phyloP scores from a whole-genome alignment of 2,797 vertebrate genomes.

The Schizothorax lantsangensis region DNA sequence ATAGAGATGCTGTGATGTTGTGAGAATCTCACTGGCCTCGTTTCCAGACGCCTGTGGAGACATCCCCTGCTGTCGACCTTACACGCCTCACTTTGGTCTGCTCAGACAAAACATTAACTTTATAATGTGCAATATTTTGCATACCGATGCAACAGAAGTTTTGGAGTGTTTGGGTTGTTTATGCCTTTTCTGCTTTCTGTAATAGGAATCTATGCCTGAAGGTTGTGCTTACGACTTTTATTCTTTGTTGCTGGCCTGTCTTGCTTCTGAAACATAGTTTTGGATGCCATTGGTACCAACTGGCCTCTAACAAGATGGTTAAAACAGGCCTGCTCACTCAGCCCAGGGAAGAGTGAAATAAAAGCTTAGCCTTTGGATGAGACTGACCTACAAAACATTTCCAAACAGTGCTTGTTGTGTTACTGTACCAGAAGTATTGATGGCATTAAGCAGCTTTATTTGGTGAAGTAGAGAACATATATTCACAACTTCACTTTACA shows the following conservation, averaged over 20 bases:
- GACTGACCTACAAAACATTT: slow-evolving; percentile 31
- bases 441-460: not conserved
- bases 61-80: slow-evolving; percentile 2
- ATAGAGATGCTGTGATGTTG: slow-evolving; percentile 10
- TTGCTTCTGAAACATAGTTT: not conserved
- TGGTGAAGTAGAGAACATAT: not conserved
- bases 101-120: slow-evolving; percentile 16
- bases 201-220: not conserved
- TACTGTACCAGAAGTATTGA: not conserved
- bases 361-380: slow-evolving; percentile 26
- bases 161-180: slow-evolving; percentile 11
- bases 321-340: slow-evolving; percentile 8
- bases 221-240: slow-evolving; percentile 2
- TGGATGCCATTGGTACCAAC: not conserved
- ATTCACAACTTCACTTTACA: not conserved
- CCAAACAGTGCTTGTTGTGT: not conserved
- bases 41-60: slow-evolving; percentile 17
- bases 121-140: slow-evolving; percentile 14
- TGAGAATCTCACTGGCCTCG: not conserved
- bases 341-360: not conserved
- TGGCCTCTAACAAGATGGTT: slow-evolving; percentile 13
- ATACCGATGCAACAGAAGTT: not conserved
- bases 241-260: slow-evolving; percentile 11
- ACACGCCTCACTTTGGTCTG: not conserved
- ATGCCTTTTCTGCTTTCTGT: slow-evolving; percentile 9